Evolutionary conservation across 1,140 invertebrate species (phyloP).

Genomic region (Caenorhabditis briggsae): DNA sequence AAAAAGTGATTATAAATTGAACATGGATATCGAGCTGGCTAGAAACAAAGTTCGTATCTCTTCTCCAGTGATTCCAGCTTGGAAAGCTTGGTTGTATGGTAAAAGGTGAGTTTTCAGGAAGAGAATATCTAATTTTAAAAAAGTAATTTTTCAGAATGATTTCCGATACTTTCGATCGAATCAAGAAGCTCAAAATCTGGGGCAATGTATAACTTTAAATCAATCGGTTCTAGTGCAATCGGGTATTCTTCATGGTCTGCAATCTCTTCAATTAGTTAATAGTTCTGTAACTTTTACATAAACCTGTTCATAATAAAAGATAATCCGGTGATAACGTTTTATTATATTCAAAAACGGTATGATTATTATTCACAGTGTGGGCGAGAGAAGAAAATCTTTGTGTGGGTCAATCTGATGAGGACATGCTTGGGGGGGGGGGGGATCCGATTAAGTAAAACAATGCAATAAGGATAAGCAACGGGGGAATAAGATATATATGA

Average conservation of each 20-base stretch:
- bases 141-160: neutral
- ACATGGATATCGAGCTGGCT: neutral
- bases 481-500: neutral
- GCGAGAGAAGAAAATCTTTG: neutral
- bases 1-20: conserved; percentile 2
- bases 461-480: neutral
- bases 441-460: neutral
- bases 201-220: neutral
- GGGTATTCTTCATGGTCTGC: neutral
- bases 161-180: neutral
- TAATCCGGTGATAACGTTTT: conserved; percentile 27
- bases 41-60: neutral
- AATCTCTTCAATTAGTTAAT: neutral
- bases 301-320: neutral
- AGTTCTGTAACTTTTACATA: conserved; percentile 10
- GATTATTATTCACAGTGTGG: conserved; percentile 45
- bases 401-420: conserved; percentile 37
- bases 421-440: neutral
- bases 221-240: neutral
- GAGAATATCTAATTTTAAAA: neutral
- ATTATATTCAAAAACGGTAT: conserved; percentile 46
- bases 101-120: neutral
- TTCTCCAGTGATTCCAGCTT: neutral
- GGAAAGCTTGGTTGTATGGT: conserved; percentile 13
- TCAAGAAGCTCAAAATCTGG: neutral